Percentiles rank a stretch among this genome's conserved stretches.
These are phyloP conservation scores for Campoletis sonorensis DNA, from an alignment of 1,140 invertebrate genomes.

Conservation along the genomic window DNA sequence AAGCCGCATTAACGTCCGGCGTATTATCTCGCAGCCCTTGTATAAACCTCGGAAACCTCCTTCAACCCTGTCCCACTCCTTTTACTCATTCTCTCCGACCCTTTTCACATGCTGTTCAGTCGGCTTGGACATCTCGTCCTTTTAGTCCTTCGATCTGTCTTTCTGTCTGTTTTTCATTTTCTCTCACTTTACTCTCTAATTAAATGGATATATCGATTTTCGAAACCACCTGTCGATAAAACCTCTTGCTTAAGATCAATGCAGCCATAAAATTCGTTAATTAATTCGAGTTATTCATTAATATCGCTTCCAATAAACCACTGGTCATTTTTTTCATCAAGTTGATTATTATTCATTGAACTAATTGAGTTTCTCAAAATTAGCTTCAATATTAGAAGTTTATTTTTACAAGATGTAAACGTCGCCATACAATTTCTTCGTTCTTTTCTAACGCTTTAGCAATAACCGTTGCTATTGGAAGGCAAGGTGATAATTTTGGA, in stretches of 20 bases:
- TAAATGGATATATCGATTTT: neutral
- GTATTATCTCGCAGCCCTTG: constrained; percentile 58
- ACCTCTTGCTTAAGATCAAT: neutral
- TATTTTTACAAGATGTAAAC: too few relatives aligned
- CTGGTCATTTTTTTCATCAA: too few relatives aligned
- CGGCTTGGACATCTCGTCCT: constrained; percentile 25
- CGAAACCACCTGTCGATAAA: neutral
- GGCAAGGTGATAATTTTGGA: neutral
- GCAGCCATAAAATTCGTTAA: neutral
- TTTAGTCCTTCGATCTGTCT: too few relatives aligned
- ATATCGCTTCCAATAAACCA: too few relatives aligned
- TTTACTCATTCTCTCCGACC: neutral
- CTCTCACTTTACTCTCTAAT: neutral
- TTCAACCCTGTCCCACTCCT: constrained; percentile 22
- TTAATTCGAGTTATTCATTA: neutral
- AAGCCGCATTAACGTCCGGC: constrained; percentile 61
- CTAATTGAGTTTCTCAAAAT: too few relatives aligned
- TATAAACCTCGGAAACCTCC: constrained; percentile 52
- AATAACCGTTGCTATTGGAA: too few relatives aligned
- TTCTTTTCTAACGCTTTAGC: too few relatives aligned
- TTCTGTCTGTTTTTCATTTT: too few relatives aligned
- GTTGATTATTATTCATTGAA: too few relatives aligned
- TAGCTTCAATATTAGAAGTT: too few relatives aligned
- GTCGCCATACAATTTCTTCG: too few relatives aligned
- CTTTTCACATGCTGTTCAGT: constrained; percentile 50